Evolutionary conservation across 2,888 invertebrate species (phyloP), one percentile per base, ranked within the genome.

Genomic region (Agapetus fuscipes): DNA sequence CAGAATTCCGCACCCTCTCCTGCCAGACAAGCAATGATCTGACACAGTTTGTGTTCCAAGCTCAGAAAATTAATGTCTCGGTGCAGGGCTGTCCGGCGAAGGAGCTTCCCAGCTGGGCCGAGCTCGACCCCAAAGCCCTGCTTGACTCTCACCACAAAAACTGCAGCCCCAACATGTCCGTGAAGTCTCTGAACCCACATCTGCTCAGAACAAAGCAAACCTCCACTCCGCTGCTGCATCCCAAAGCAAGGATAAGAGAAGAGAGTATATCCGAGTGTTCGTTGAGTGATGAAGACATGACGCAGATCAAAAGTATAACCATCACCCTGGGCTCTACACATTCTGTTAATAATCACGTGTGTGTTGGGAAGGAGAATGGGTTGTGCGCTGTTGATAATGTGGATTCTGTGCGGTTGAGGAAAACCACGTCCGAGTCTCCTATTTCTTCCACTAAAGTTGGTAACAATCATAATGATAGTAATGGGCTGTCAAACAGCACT

Each of bases 11-110:
- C 17, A 60, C 63, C 2, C 46, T 62, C 13, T 61, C 63, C 6
- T 64, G 64, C 44, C 66, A 64, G 49, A 66, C 66, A 1, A 60
- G 61, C 9, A 52, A 48, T 20, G 64, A 64, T 31, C 50, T 63
- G 11, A 48, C 63, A 15, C 55, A 60, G 45, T 52, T 58, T 20
- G 47, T 62, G 10, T 44, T 62, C 10, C 55, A 57, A 50, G 56
- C 58, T 1, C 41, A 44, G 15, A 37, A 37, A 5, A 17, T 43
- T n/a, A 39, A 15, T 16, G 27, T 28, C 17, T 30, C 38, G 3
- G 30, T 39, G 4, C 31, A 39, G 16, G 32, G 28, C 12, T 39
- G 32, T 11, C n/a, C 20, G 2, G 16, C 35, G 3, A 33, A 13
- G 5, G 36, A 44, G 16, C 11, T 28, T 10, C 15, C 39, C 4